Evolutionary conservation across 2,113 vertebrate species (phyloP).

Genomic region (Burhinus bistriatus): DNA sequence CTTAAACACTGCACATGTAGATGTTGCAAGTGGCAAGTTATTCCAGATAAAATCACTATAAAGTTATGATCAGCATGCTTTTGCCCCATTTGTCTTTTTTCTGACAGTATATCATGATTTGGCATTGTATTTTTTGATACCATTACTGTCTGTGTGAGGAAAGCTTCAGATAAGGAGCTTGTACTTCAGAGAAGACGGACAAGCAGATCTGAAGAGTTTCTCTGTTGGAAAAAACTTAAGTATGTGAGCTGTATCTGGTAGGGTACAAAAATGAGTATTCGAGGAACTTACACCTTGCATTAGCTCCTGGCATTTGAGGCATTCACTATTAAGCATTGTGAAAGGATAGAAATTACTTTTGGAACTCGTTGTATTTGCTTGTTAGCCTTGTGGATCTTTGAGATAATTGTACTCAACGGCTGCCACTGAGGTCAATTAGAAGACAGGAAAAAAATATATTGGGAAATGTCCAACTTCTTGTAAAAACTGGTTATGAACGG

Average conservation of each 20-base stretch:
- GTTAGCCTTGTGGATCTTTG: not conserved
- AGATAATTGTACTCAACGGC: not conserved
- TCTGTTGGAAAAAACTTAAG: not conserved
- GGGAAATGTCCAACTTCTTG: not conserved
- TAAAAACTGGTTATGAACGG: not conserved
- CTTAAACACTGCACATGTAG: not conserved
- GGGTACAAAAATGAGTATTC: not conserved
- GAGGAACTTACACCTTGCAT: not conserved
- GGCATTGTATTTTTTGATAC: not conserved
- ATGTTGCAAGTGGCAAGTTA: not conserved
- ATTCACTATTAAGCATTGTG: not conserved
- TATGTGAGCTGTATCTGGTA: not conserved
- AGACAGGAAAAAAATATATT: not conserved
- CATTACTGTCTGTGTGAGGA: not conserved
- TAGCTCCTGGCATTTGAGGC: not conserved
- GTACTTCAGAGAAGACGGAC: not conserved
- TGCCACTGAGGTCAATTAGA: not conserved
- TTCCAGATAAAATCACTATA: not conserved
- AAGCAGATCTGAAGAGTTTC: not conserved
- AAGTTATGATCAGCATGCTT: not conserved
- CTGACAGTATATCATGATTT: not conserved
- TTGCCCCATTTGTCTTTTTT: not conserved
- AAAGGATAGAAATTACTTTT: not conserved
- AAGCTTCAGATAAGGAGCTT: not conserved
- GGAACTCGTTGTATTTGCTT: not conserved